phyloP scores from a whole-genome alignment of 2,888 invertebrate species.

The Temnothorax rugatulus region DNA sequence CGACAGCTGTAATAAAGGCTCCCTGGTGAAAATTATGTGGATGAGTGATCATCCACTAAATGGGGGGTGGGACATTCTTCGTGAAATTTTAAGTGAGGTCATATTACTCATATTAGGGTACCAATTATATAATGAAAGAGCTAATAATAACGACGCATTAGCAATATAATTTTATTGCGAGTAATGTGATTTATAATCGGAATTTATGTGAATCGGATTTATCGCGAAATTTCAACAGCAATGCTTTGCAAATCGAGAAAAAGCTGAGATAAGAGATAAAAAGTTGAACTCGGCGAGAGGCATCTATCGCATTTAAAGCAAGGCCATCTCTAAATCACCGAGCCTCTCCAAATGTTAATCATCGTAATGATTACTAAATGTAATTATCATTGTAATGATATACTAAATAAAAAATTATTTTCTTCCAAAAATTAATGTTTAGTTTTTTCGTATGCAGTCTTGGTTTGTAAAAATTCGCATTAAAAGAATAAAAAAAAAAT shows the following conservation, averaged over 20 bases:
- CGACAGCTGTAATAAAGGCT: constrained; percentile 46
- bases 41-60: constrained; percentile 10
- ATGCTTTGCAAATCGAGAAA: not conserved
- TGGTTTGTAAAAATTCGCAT: not conserved
- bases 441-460: not conserved
- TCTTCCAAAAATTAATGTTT: not conserved
- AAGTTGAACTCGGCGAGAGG: constrained; percentile 85
- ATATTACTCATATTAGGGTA: not conserved
- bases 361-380: not conserved
- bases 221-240: not conserved
- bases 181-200: not conserved
- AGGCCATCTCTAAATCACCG: constrained; percentile 74
- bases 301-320: constrained; percentile 92
- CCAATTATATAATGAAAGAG: not conserved
- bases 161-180: not conserved
- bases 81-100: constrained; percentile 6
- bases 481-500: constrained; percentile 58
- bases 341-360: constrained; percentile 15
- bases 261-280: constrained; percentile 29
- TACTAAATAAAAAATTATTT: not conserved
- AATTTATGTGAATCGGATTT: constrained; percentile 4
- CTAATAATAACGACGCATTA: not conserved
- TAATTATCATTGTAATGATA: not conserved
- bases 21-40: constrained; percentile 1
- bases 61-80: not conserved